phyloP scores from a whole-genome alignment of 1,140 invertebrate species.

The Euglossa dilemma region DNA sequence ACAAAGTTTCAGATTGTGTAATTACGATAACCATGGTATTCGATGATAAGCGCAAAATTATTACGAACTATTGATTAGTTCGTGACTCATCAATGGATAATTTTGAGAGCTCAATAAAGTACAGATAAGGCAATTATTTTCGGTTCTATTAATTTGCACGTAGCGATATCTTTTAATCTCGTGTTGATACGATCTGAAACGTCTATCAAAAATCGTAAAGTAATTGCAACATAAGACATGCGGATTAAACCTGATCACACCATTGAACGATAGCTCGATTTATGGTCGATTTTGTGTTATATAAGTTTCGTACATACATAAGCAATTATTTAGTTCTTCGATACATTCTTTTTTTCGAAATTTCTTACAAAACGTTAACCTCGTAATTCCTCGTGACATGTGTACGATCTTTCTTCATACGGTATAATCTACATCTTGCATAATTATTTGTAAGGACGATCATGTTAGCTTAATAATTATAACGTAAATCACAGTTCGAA shows the following conservation, averaged over 20 bases:
- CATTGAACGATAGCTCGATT: neutral
- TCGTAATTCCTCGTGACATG: neutral
- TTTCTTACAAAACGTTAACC: neutral
- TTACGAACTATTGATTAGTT: neutral
- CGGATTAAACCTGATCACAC: neutral
- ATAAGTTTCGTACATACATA: neutral
- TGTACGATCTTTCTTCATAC: neutral
- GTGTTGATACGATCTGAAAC: neutral
- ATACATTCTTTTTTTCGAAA: neutral
- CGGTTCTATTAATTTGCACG: no score
- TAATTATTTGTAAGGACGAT: neutral
- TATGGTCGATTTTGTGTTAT: neutral
- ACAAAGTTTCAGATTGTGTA: slow-evolving; percentile 2
- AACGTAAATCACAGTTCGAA: neutral
- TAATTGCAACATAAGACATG: neutral
- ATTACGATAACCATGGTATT: neutral
- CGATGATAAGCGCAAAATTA: neutral
- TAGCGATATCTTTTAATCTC: neutral
- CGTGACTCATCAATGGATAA: neutral
- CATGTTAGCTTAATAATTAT: neutral
- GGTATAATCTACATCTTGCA: neutral
- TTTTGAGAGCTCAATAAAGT: neutral
- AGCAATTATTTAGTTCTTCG: neutral
- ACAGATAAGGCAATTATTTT: neutral
- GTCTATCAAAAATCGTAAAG: neutral